Base-by-base conservation (phyloP, 2,113 vertebrate species). In the Bubo blakistoni region DNA sequence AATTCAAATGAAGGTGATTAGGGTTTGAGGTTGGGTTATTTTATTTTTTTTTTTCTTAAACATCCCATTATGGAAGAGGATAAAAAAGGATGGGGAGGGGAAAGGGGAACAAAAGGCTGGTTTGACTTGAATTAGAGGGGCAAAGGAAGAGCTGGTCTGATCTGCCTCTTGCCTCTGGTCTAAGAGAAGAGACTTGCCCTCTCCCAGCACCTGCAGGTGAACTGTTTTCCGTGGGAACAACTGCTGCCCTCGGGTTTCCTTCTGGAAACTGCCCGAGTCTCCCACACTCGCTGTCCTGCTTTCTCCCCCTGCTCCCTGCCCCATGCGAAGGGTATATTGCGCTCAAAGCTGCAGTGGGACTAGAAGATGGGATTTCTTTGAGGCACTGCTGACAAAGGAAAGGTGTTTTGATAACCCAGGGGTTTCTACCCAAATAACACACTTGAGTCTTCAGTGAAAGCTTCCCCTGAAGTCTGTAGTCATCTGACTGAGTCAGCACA, bases 1-100 rank as follows among this genome's bases (percentile, higher is more conserved):
- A 98, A 99, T 99, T 99, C 99, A 99, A 99, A 99, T 99, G 94
- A 98, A 92, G 91, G 91, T 97, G 97, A 98, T 98, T 97, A 97
- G 97, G 97, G 95, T 96, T 97, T 97, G 96, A 96, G 96, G 96
- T 96, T 96, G 93, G 87, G 81, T 92, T 95, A 79, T 89, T 95
- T 95, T 92, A 26, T 96, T 88, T 22, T 82, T 82, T 90, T 72
- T 93, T 80, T 69, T 63, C 94, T 96, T 96, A 62, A 96, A 97
- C 94, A 96, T 97, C 94, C 97, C 97, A 96, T 94, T 97, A 97
- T 98, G 97, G 96, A 97, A 98, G 3, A 82, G 96, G 97, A 97
- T 97, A 96, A 98, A 97, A 97, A 96, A 97, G 96, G 97, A 95
- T 85, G 93, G 85, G 88, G 88, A 92, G 95, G 94, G 86, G 86